phyloP scores from a whole-genome alignment of 2,113 vertebrate genomes.

The Apodemus sylvaticus region DNA sequence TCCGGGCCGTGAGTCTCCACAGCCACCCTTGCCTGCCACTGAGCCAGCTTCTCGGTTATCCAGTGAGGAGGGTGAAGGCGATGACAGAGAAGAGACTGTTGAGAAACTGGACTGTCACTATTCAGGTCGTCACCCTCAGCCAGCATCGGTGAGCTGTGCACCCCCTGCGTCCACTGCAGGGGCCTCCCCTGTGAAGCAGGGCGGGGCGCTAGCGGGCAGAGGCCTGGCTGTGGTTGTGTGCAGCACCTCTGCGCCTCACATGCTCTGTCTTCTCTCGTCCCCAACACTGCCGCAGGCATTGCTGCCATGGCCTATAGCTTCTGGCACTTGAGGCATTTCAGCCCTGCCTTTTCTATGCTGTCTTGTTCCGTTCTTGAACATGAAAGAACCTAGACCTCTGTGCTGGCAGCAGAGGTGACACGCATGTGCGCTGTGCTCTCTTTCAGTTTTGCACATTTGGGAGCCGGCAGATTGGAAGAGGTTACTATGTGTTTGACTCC shows the following conservation, averaged over 20 bases:
- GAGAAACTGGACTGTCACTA: slow-evolving; percentile 99
- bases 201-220: background rate
- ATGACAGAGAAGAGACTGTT: slow-evolving; percentile 94
- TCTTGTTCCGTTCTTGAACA: background rate
- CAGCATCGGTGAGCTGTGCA: slow-evolving; percentile 93
- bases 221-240: background rate
- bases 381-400: background rate
- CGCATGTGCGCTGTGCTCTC: slow-evolving; percentile 53
- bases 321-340: background rate
- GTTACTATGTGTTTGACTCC: slow-evolving; percentile 95
- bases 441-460: slow-evolving; percentile 97
- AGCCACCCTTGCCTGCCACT: slow-evolving; percentile 89
- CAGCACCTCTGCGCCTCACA: background rate
- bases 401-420: background rate
- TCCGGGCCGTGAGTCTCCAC: slow-evolving; percentile 90
- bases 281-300: background rate
- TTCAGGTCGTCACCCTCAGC: slow-evolving; percentile 98
- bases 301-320: background rate
- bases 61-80: slow-evolving; percentile 98
- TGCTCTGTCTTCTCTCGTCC: background rate
- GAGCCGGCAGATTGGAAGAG: slow-evolving; percentile 95
- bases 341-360: background rate
- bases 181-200: background rate
- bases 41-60: slow-evolving; percentile 94
- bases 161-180: background rate